phyloP scores from a whole-genome alignment of 2,113 vertebrate genomes.

The Eulemur rufifrons region DNA sequence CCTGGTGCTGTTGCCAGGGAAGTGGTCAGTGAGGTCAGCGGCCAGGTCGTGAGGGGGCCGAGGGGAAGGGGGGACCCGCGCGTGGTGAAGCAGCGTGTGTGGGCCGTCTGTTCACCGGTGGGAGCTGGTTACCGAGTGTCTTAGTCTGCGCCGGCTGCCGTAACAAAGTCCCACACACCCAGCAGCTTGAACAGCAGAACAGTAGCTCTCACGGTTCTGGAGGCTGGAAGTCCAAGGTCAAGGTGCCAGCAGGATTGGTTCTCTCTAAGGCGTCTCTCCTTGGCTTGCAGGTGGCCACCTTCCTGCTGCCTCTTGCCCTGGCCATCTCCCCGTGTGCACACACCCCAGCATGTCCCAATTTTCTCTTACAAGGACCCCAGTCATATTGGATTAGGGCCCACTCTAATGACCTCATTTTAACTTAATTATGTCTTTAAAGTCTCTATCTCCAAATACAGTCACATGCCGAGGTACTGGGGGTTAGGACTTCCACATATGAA shows the following conservation, averaged over 20 bases:
- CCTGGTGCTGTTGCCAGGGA: not conserved
- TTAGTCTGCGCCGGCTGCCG: not conserved
- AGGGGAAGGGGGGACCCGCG: not conserved
- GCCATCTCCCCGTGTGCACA: not conserved
- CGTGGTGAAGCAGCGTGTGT: fast-evolving
- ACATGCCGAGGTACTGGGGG: not conserved
- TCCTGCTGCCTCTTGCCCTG: not conserved
- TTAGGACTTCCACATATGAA: not conserved
- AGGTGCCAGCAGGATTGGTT: not conserved
- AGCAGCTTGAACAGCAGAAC: too few species aligned
- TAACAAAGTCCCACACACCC: not conserved
- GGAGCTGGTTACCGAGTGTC: not conserved
- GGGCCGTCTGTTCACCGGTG: too few species aligned
- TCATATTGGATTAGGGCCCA: not conserved
- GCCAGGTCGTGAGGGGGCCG: not conserved
- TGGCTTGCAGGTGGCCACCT: not conserved
- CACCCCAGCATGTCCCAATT: not conserved
- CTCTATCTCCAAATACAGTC: not conserved
- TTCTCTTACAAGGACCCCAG: not conserved
- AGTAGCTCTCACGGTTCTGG: not conserved
- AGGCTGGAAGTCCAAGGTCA: not conserved
- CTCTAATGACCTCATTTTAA: not conserved
- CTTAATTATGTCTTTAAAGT: not conserved
- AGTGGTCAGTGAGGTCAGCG: too few species aligned
- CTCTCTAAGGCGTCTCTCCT: not conserved